Base-by-base conservation (phyloP, 2,888 invertebrate genomes). In the Chloromyia formosa region DNA sequence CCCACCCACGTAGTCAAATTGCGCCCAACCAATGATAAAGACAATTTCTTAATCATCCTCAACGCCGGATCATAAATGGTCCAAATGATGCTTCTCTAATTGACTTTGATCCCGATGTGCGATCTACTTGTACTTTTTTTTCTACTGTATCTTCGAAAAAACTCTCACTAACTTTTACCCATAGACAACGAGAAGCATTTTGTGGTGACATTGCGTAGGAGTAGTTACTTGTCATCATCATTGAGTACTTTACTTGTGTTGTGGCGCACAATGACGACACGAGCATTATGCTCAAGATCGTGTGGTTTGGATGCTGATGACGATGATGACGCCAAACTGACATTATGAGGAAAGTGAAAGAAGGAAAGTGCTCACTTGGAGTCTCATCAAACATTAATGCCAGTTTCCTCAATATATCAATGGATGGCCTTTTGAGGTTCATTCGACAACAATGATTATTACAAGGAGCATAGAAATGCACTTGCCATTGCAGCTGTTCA, bases 381-480 rank as follows among this genome's bases (percentile, higher is more conserved):
- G 42, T 45, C 45, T 22, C 66, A 49, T 35, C 27, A 35, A 35
- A 35, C 45, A 49, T 66, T 66, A 66, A 66, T 66, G 66, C 23
- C 42, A 66, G 66, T 49, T 66, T 66, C 66, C 66, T 45, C 66
- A 66, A 66, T 66, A 66, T 66, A 66, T 66, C 66, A 66, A 66
- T 62, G 10, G 62, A 35, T 45, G 35, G 66, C 66, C 49, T 66
- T 66, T 66, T 22, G 66, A 35, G 20, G 66, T 20, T 66, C 49
- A 45, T 40, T 16, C 23, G 66, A 66, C 49, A n/a, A 66, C 7
- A 14, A 22, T 49, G 12, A 66, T 66, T 66, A 22, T 10, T 16
- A 53, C n/a, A 14, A 56, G 56, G 20, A 56, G 56, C 49, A 20
- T 66, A 45, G 45, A 66, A 45, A 66, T 66, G 66, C 66, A 66